phyloP scores from a whole-genome alignment of 2,888 invertebrate species.

The Tetanocera ferruginea region DNA sequence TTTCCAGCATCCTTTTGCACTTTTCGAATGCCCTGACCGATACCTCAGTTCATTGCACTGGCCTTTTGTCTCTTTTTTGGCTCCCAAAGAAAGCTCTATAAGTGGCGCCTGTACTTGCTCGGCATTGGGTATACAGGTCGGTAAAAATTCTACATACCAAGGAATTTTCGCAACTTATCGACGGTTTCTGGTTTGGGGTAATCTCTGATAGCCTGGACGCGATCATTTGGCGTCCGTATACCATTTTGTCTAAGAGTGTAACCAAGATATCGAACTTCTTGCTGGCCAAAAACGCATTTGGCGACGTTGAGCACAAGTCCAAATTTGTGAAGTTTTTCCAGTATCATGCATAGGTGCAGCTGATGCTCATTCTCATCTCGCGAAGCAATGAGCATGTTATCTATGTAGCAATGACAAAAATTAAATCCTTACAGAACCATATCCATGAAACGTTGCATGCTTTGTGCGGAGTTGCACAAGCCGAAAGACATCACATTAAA shows the following conservation, averaged over 20 bases:
- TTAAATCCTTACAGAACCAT: conserved; percentile 48
- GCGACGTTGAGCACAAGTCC: not conserved
- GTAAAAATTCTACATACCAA: conserved; percentile 38
- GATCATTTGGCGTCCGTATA: not conserved
- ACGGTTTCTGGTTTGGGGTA: conserved; percentile 21
- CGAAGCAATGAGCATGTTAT: conserved; percentile 35
- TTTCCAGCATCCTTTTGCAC: conserved; percentile 32
- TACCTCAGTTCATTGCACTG: conserved; percentile 45
- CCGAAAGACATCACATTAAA: no score
- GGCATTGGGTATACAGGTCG: conserved; percentile 42
- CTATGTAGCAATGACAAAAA: conserved; percentile 51
- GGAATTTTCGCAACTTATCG: conserved; percentile 34
- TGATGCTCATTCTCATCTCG: conserved; percentile 15
- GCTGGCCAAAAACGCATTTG: not conserved
- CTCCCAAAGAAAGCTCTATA: conserved; percentile 25
- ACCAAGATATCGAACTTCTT: not conserved
- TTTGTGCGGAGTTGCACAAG: conserved; percentile 59
- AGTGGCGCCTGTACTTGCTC: conserved; percentile 47
- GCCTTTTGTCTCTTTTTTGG: conserved; percentile 47
- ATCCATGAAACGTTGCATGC: conserved; percentile 61
- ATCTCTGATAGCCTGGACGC: conserved; percentile 11
- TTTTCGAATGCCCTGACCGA: conserved; percentile 45
- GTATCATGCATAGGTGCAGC: not conserved
- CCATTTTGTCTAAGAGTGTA: not conserved
- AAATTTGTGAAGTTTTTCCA: not conserved